Evolutionary conservation across 2,888 invertebrate genomes (phyloP).

Genomic region (Zaprionus obscuricornis): DNA sequence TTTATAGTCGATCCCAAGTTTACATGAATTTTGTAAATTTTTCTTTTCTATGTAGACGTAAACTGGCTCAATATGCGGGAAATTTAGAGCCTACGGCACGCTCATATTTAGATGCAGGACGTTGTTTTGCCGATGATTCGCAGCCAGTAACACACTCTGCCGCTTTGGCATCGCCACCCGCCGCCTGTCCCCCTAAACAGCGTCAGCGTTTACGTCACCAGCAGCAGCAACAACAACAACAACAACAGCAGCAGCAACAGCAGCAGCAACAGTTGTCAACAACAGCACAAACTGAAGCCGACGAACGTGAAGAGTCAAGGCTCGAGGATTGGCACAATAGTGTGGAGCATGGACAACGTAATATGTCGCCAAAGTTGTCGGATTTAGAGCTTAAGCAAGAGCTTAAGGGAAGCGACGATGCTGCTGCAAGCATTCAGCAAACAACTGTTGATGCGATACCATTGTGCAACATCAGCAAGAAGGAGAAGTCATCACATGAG

Average conservation of each 20-base stretch:
- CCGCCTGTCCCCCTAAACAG: slow-evolving; percentile 70
- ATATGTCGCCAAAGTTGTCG: slow-evolving; percentile 9
- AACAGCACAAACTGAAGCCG: slow-evolving; percentile 15
- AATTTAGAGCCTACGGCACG: slow-evolving; percentile 72
- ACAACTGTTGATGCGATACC: slow-evolving; percentile 6
- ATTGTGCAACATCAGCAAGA: slow-evolving; percentile 21
- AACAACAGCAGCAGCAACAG: slow-evolving; percentile 31
- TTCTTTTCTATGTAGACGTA: slow-evolving; percentile 55
- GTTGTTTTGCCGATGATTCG: slow-evolving; percentile 64
- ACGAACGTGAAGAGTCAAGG: slow-evolving; percentile 21
- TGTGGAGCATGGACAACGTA: slow-evolving; percentile 10
- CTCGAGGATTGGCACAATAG: slow-evolving; percentile 51
- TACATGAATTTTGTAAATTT: neutral
- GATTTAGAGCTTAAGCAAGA: slow-evolving; percentile 43
- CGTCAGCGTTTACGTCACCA: slow-evolving; percentile 66
- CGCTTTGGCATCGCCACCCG: slow-evolving; percentile 60
- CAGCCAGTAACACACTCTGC: slow-evolving; percentile 62
- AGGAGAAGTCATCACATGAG: slow-evolving; percentile 54
- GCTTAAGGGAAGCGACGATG: slow-evolving; percentile 38
- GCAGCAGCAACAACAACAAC: slow-evolving; percentile 28
- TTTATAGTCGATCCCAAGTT: too few relatives aligned
- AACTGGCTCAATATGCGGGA: slow-evolving; percentile 73
- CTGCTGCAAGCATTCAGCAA: slow-evolving; percentile 1
- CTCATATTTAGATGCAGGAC: slow-evolving; percentile 67
- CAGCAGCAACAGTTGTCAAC: neutral